Base-by-base conservation (phyloP, 2,113 vertebrate species). In the Catharus fuscescens region DNA sequence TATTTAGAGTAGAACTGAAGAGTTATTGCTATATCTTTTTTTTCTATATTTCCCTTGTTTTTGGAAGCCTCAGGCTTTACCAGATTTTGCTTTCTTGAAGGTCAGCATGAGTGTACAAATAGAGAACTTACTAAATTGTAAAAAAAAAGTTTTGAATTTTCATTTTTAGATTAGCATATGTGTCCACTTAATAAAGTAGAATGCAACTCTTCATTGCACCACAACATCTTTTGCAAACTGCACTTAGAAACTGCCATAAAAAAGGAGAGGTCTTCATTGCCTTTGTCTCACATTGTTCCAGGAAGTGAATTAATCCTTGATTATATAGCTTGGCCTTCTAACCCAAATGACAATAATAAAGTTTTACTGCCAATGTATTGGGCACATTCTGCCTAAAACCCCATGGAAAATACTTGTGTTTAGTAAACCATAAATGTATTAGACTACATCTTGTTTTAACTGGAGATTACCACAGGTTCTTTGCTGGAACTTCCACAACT, bases 71-170 rank as follows among this genome's bases (percentile, higher is more conserved):
- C 25, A 45, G 66, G n/a, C 65, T 88, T 94, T 40, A 57, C 34
- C 15, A 21, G 20, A 62, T 42, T 74, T 24, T 69, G 70, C 86
- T 87, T 97, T 98, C 96, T 97, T 98, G 98, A 98, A 98, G 97
- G 86, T 89, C 77, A 81, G 85, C 88, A 92, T 96, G 76, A 93
- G 44, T 96, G 95, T 87, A 92, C 93, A 96, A 88, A 86, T 92
- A 94, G 71, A 95, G 76, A 95, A 69, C 61, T 91, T 80, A 93
- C 91, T 96, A 97, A 86, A 81, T 94, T 29, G 92, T 60, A 31
- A 26, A 31, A 42, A 72, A 57, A 72, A 57, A 26, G 3, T 31
- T 54, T n/a, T 69, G 28, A 56, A 9, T 74, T 91, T 95, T 67
- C 34, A 32, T 59, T 91, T 82, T 66, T 50, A 61, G 54, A 59